A percentile compares a stretch with the other conserved stretches of the same genome.
Evolutionary conservation across 2,888 invertebrate genomes (phyloP).

Genomic region (Nudaria mundana): DNA sequence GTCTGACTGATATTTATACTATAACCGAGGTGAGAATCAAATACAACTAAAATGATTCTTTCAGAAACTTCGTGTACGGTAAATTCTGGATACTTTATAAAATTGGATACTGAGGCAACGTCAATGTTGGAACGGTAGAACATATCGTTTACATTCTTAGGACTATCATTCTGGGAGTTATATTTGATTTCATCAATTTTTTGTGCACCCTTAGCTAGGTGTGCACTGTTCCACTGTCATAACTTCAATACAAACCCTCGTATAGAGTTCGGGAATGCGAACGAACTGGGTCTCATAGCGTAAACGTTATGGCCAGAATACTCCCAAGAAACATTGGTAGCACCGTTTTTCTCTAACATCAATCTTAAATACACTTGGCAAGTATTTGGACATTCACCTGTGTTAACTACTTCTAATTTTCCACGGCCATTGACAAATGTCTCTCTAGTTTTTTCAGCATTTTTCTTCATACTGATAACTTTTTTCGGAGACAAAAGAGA

Average conservation of each 20-base stretch:
- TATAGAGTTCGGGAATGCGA: constrained; percentile 83
- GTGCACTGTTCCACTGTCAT: constrained; percentile 88
- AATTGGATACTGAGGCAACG: constrained; percentile 65
- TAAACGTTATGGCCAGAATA: constrained; percentile 84
- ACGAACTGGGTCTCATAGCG: constrained; percentile 86
- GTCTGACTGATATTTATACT: constrained; percentile 90
- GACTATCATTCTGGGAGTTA: constrained; percentile 70
- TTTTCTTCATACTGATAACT: constrained; percentile 78
- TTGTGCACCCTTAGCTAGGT: constrained; percentile 72
- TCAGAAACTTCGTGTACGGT: constrained; percentile 84
- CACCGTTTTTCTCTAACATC: constrained; percentile 78
- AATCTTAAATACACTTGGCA: constrained; percentile 83
- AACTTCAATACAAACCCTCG: constrained; percentile 90
- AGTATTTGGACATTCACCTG: constrained; percentile 85
- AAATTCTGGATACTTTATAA: constrained; percentile 70
- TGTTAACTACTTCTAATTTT: constrained; percentile 86
- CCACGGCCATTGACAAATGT: constrained; percentile 82
- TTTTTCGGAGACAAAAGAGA: constrained; percentile 65
- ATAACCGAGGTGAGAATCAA: constrained; percentile 87
- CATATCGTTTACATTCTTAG: constrained; percentile 66
- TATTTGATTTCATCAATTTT: constrained; percentile 68
- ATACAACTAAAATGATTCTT: constrained; percentile 88
- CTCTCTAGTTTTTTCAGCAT: constrained; percentile 78
- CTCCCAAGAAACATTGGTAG: constrained; percentile 80
- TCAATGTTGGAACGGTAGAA: constrained; percentile 63